Evolutionary conservation across 2,113 vertebrate genomes (phyloP).

Genomic region (Sarotherodon lohbergeri): DNA sequence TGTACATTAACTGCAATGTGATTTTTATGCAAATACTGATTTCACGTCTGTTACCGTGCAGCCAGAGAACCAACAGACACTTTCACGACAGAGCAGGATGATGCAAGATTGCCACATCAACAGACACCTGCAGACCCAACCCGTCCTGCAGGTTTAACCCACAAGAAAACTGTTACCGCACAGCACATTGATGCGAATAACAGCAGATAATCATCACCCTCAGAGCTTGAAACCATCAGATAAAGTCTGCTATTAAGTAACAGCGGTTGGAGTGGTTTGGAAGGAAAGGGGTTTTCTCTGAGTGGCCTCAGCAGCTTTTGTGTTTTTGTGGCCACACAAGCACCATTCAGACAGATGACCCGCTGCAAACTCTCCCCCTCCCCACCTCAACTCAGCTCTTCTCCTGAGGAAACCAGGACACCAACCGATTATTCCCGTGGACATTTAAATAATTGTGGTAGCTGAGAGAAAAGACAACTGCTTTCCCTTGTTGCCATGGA

Average conservation of each 20-base stretch:
- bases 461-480: conserved; percentile 18
- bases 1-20: neutral
- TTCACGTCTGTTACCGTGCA: neutral
- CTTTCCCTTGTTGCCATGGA: conserved; percentile 53
- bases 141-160: conserved; percentile 27
- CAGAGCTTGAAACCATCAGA: neutral
- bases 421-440: conserved; percentile 10
- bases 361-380: neutral
- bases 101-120: conserved; percentile 1
- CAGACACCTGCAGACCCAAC: conserved; percentile 19
- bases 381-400: neutral
- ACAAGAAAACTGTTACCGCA: neutral
- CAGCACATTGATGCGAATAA: neutral
- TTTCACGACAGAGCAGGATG: neutral
- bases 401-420: conserved; percentile 1
- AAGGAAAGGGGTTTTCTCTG: neutral
- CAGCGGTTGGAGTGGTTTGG: neutral
- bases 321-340: neutral
- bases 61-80: neutral
- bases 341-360: conserved; percentile 10
- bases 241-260: neutral
- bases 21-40: neutral
- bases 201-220: conserved; percentile 12
- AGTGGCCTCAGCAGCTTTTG: neutral
- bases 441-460: conserved; percentile 29